phyloP scores from a whole-genome alignment of 2,888 invertebrate species.

The Acanthoscelides obtectus region DNA sequence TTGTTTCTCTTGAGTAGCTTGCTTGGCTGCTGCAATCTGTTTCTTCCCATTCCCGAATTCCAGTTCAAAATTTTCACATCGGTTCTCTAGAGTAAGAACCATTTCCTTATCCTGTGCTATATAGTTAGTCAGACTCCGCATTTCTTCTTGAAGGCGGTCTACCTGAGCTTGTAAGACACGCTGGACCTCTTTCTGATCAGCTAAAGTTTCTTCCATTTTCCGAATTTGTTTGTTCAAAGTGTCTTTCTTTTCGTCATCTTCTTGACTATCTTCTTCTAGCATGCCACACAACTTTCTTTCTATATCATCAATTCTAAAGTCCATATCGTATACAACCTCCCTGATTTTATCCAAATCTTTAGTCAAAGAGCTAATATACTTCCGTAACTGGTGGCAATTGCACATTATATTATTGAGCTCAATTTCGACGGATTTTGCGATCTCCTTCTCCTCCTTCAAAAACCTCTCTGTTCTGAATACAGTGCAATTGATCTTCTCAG shows the following conservation, averaged over 20 bases:
- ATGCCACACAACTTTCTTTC: constrained; percentile 44
- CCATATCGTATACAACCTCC: constrained; percentile 57
- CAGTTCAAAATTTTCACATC: constrained; percentile 54
- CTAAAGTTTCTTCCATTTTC: constrained; percentile 46
- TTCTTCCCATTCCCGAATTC: constrained; percentile 57
- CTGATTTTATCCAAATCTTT: constrained; percentile 52
- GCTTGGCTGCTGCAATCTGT: constrained; percentile 47
- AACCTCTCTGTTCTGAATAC: constrained; percentile 21
- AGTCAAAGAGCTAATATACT: constrained; percentile 47
- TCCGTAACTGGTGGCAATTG: constrained; percentile 49
- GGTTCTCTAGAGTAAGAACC: constrained; percentile 41
- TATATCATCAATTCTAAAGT: constrained; percentile 45
- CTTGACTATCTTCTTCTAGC: constrained; percentile 34
- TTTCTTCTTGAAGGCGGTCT: constrained; percentile 54
- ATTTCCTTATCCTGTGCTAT: constrained; percentile 46
- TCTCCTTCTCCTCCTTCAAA: constrained; percentile 24
- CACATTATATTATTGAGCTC: constrained; percentile 51
- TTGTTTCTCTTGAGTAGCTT: constrained; percentile 53
- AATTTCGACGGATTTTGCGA: constrained; percentile 47
- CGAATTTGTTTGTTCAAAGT: constrained; percentile 43
- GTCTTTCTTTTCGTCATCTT: constrained; percentile 34
- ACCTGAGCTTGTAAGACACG: constrained; percentile 50
- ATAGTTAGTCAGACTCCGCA: constrained; percentile 50
- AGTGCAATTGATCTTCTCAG: constrained; percentile 26
- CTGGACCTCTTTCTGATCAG: constrained; percentile 44